Conservation (phyloP, 2,797 vertebrate species). For the Cryptoprocta ferox region DNA sequence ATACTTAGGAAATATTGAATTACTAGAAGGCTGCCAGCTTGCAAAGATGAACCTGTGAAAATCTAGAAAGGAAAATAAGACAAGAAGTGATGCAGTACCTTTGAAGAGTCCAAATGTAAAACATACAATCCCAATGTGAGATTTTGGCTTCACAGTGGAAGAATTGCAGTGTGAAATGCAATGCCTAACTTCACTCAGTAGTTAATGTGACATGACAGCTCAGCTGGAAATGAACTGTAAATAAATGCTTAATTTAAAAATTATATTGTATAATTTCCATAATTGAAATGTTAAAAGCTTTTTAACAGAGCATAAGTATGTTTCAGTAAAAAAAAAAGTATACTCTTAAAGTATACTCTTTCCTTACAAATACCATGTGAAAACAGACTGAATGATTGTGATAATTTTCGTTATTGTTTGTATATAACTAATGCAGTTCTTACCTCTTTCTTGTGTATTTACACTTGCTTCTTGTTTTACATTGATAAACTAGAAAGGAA, state of each 20-base stretch:
- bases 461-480: slow-evolving; percentile 23
- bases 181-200: slow-evolving; percentile 12
- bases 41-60: slow-evolving; percentile 16
- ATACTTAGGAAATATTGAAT: slow-evolving; percentile 50
- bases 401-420: slow-evolving; percentile 37
- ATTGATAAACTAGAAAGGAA: slow-evolving; percentile 18
- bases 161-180: slow-evolving; percentile 24
- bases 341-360: background rate
- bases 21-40: slow-evolving; percentile 2
- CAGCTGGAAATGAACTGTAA: slow-evolving; percentile 65
- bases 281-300: slow-evolving; percentile 48
- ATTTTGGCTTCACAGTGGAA: slow-evolving; percentile 57
- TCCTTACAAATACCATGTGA: background rate
- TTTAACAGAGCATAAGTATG: slow-evolving; percentile 31
- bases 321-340: background rate
- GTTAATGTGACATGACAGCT: slow-evolving; percentile 41
- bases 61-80: slow-evolving; percentile 51
- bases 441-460: slow-evolving; percentile 2
- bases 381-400: background rate
- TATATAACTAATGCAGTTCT: background rate
- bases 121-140: background rate
- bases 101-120: slow-evolving; percentile 51
- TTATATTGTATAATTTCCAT: background rate
- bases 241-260: slow-evolving; percentile 62
- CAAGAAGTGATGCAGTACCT: background rate